Evolutionary conservation across 2,888 invertebrate genomes (phyloP).

Genomic region (Oeneis ivallda): DNA sequence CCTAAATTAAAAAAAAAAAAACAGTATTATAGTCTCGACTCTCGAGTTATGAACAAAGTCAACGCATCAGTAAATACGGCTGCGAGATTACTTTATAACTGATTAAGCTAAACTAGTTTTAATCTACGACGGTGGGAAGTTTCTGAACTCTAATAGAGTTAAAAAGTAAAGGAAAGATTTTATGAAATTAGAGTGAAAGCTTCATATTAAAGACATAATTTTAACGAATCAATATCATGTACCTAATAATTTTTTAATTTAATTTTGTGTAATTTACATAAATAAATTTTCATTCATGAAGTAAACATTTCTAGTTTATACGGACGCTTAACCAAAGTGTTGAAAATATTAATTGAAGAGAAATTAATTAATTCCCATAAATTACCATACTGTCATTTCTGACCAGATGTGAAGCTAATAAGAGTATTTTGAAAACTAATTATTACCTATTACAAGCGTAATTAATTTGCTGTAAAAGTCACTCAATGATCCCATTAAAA

Average conservation of each 20-base stretch:
- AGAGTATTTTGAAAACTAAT: background rate
- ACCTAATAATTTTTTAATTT: too few relatives aligned
- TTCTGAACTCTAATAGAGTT: constrained; percentile 15
- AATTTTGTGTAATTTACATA: too few relatives aligned
- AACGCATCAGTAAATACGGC: constrained; percentile 32
- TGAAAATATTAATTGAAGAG: too few relatives aligned
- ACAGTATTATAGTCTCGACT: background rate
- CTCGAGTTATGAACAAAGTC: constrained; percentile 42
- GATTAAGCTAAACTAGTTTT: constrained; percentile 44
- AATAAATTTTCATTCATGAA: too few relatives aligned
- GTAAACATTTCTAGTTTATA: too few relatives aligned
- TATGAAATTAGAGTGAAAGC: too few relatives aligned
- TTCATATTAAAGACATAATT: too few relatives aligned
- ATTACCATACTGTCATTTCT: background rate
- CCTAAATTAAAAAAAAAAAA: too few relatives aligned
- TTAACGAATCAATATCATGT: too few relatives aligned
- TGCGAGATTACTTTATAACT: constrained; percentile 43
- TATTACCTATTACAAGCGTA: background rate
- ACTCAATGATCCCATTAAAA: background rate
- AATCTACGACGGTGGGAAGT: constrained; percentile 27
- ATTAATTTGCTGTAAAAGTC: background rate
- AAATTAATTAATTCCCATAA: too few relatives aligned
- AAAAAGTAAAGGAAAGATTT: background rate
- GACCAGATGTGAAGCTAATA: background rate
- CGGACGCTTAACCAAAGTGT: too few relatives aligned